phyloP scores from a whole-genome alignment of 2,888 invertebrate genomes.

The Cyaniris semiargus region DNA sequence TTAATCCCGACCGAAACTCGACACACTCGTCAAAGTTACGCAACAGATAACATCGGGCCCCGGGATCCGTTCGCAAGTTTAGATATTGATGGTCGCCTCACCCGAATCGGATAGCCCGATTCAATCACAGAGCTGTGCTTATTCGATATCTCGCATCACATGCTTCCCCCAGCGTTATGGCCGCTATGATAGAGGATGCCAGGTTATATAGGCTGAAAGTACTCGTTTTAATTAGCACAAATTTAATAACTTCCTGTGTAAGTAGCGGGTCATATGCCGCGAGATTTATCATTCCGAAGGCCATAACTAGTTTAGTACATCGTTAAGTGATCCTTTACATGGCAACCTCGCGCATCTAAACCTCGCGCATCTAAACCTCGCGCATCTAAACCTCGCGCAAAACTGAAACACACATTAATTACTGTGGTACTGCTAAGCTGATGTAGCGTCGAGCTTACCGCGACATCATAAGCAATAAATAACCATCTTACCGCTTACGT shows the following conservation, averaged over 20 bases:
- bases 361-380: background rate
- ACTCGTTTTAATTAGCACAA: background rate
- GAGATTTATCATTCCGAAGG: background rate
- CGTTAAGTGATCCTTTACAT: background rate
- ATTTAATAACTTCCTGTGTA: background rate
- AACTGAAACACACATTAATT: background rate
- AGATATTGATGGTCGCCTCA: background rate
- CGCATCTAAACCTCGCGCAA: background rate
- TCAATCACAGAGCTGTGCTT: background rate
- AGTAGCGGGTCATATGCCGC: background rate
- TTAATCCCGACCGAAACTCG: background rate
- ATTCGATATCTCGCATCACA: background rate
- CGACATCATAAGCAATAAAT: background rate
- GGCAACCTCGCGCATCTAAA: slow-evolving; percentile 14
- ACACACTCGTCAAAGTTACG: background rate
- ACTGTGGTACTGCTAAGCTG: background rate
- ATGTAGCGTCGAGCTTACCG: background rate
- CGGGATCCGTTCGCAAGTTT: background rate
- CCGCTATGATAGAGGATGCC: too few species aligned
- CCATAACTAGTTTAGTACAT: background rate
- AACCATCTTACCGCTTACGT: background rate
- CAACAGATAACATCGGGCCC: background rate
- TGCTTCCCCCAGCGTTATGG: background rate
- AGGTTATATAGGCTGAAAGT: too few species aligned
- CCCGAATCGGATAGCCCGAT: background rate